Conservation (phyloP, 2,797 vertebrate genomes). For the Malurus leucopterus region DNA sequence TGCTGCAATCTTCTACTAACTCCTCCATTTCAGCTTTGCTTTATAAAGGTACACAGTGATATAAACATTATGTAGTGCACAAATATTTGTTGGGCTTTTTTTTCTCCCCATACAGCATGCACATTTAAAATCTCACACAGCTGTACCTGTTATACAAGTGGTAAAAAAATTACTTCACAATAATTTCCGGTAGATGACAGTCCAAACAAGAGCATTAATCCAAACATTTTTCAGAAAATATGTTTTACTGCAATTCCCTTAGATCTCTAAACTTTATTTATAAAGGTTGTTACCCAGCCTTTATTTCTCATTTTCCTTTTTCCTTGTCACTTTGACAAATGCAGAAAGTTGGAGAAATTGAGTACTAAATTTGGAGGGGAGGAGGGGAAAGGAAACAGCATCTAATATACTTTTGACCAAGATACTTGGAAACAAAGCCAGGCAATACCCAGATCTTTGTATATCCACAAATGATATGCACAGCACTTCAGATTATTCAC, state of each 20-base stretch:
- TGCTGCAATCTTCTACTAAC: not conserved
- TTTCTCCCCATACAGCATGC: not conserved
- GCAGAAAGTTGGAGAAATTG: not conserved
- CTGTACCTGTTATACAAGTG: fast-evolving
- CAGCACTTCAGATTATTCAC: not conserved
- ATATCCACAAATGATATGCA: not conserved
- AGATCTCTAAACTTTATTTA: not conserved
- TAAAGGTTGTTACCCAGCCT: not conserved
- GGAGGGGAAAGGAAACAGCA: not conserved
- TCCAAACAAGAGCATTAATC: not conserved
- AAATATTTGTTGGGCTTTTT: not conserved
- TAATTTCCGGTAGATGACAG: not conserved
- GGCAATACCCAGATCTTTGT: not conserved
- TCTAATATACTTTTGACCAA: not conserved
- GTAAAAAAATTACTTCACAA: not conserved
- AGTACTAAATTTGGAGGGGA: not conserved
- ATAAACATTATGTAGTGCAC: not conserved
- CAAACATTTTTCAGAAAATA: not conserved
- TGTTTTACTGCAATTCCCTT: not conserved
- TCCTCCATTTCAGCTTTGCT: not conserved
- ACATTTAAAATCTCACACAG: not conserved
- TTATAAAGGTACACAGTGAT: not conserved
- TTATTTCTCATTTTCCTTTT: not conserved
- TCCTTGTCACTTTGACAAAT: not conserved
- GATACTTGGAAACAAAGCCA: slow-evolving; percentile 1